Conservation (phyloP, 2,113 vertebrate genomes). For the Oxygymnocypris stewartii region DNA sequence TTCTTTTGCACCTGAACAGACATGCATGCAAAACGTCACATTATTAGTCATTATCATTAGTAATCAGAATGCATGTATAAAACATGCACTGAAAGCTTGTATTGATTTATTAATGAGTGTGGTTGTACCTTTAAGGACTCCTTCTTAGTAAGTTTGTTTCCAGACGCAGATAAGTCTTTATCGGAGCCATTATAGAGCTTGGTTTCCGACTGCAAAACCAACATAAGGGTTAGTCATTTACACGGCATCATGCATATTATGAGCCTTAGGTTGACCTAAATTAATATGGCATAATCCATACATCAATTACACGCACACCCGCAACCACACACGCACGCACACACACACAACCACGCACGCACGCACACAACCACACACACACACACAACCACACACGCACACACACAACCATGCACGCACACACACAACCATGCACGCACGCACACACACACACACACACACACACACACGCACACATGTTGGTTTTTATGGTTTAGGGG, state of each 20-base stretch:
- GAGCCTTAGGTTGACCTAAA: background rate
- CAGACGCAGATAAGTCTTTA: conserved; percentile 86
- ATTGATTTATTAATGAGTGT: background rate
- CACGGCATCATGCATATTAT: background rate
- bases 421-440: too few relatives aligned
- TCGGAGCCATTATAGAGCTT: conserved; percentile 99
- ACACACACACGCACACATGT: too few relatives aligned
- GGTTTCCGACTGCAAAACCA: conserved; percentile 87
- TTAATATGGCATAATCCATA: background rate
- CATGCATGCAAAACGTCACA: background rate
- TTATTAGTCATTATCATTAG: background rate
- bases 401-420: too few relatives aligned
- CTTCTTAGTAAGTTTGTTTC: conserved; percentile 97
- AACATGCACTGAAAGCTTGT: background rate
- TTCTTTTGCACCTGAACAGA: conserved; percentile 93
- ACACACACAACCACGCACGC: too few relatives aligned
- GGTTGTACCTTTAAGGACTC: conserved; percentile 93
- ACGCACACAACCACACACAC: too few relatives aligned
- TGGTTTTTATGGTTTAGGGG: too few relatives aligned
- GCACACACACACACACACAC: too few relatives aligned
- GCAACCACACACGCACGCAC: too few relatives aligned
- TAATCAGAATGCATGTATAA: background rate
- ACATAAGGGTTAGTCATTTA: background rate
- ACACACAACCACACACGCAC: too few relatives aligned
- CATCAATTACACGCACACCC: background rate